phyloP scores from a whole-genome alignment of 2,113 vertebrate species.

The Chionodraco myersi region DNA sequence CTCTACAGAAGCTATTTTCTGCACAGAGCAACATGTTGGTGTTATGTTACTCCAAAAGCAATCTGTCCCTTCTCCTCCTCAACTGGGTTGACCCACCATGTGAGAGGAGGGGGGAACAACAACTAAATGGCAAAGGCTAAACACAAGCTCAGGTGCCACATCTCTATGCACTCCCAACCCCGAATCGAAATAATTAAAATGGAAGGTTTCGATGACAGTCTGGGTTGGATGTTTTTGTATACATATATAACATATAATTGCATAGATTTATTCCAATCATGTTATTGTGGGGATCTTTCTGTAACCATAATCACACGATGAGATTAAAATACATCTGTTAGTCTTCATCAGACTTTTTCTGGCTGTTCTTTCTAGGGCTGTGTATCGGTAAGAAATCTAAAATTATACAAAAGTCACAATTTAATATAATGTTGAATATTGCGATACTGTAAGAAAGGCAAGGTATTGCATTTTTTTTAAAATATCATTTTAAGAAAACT shows the following conservation, averaged over 20 bases:
- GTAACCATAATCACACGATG: neutral
- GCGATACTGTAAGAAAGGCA: too few species aligned
- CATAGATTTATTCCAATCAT: neutral
- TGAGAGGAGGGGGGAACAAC: constrained; percentile 26
- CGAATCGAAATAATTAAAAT: constrained; percentile 43
- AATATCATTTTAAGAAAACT: too few species aligned
- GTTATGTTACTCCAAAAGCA: constrained; percentile 78
- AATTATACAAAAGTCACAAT: too few species aligned
- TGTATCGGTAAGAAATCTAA: too few species aligned
- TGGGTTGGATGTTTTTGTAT: constrained; percentile 1
- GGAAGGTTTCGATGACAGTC: constrained; percentile 29
- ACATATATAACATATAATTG: constrained; percentile 11
- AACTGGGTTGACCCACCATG: constrained; percentile 27
- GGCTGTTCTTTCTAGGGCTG: neutral
- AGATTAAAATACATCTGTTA: neutral
- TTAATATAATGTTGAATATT: too few species aligned
- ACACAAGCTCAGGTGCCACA: constrained; percentile 68
- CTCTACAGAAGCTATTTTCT: constrained; percentile 81
- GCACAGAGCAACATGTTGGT: constrained; percentile 70
- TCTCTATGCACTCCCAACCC: constrained; percentile 37
- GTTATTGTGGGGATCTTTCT: neutral
- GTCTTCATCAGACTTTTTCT: neutral
- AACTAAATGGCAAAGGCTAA: constrained; percentile 80
- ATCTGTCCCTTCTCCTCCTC: constrained; percentile 47
- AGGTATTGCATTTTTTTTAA: too few species aligned